phyloP scores from a whole-genome alignment of 2,888 invertebrate species.

The Sinopyrophorus schimmeli region DNA sequence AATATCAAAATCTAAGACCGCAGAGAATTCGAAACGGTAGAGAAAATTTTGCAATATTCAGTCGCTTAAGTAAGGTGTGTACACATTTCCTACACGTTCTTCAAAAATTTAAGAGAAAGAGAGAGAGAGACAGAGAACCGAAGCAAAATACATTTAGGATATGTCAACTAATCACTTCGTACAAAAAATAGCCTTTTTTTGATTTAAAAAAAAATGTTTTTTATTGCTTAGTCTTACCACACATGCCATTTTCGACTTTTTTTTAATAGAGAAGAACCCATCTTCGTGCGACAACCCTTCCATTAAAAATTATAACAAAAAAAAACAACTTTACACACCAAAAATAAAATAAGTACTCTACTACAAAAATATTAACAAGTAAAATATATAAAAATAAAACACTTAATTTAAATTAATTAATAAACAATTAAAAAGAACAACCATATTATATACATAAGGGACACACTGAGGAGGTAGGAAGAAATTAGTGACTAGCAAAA shows the following conservation, averaged over 20 bases:
- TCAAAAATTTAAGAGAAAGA: slow-evolving; percentile 35
- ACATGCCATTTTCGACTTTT: slow-evolving; percentile 47
- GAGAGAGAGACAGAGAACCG: slow-evolving; percentile 17
- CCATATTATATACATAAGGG: slow-evolving; percentile 37
- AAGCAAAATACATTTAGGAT: slow-evolving; percentile 48
- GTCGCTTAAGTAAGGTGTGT: slow-evolving; percentile 44
- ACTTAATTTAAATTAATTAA: too few relatives aligned
- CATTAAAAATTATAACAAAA: too few relatives aligned
- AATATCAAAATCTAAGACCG: slow-evolving; percentile 16
- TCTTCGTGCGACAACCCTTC: not conserved
- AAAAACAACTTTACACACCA: too few relatives aligned
- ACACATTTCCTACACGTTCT: slow-evolving; percentile 34
- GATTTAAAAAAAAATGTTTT: slow-evolving; percentile 41
- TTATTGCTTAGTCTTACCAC: slow-evolving; percentile 55
- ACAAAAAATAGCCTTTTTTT: too few relatives aligned
- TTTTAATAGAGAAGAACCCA: slow-evolving; percentile 30
- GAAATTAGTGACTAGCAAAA: slow-evolving; percentile 40
- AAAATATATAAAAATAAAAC: slow-evolving; percentile 25
- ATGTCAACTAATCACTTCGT: slow-evolving; percentile 47
- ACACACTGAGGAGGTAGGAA: slow-evolving; percentile 45
- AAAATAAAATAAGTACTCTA: slow-evolving; percentile 16
- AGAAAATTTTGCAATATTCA: slow-evolving; percentile 34
- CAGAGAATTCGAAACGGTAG: slow-evolving; percentile 35
- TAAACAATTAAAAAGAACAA: too few relatives aligned
- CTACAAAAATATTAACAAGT: slow-evolving; percentile 17